Conservation (phyloP, 2,797 vertebrate genomes). For the Oreortyx pictus region DNA sequence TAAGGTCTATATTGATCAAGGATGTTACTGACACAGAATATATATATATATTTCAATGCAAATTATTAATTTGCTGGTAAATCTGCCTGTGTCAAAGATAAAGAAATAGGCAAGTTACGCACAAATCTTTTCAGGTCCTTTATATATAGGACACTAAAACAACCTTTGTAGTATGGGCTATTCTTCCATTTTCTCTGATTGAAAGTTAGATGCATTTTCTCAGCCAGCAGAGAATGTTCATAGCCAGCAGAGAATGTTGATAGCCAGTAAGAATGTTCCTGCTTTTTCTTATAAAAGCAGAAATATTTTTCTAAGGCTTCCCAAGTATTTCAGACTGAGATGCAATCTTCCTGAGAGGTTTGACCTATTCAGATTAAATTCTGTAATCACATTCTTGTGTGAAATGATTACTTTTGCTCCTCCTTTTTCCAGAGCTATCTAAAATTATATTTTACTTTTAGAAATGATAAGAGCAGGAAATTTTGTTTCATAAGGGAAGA, state of each 20-base stretch:
- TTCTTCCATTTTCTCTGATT: slow-evolving; percentile 20
- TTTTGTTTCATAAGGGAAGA: not conserved
- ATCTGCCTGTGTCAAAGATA: slow-evolving; percentile 14
- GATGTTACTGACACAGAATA: not conserved
- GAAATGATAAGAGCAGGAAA: not conserved
- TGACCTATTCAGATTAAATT: not conserved
- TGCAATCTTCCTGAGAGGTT: not conserved
- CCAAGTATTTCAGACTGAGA: not conserved
- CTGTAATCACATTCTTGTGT: not conserved
- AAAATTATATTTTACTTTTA: not conserved
- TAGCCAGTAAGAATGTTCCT: not conserved
- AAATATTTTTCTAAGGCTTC: not conserved
- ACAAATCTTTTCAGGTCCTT: not conserved
- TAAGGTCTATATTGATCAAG: slow-evolving; percentile 26
- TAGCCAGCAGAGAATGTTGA: not conserved
- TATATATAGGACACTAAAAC: not conserved
- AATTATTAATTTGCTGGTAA: slow-evolving; percentile 57
- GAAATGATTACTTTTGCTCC: not conserved
- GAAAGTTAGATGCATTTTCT: slow-evolving; percentile 6
- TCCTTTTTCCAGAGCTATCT: not conserved
- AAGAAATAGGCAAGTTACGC: slow-evolving; percentile 23
- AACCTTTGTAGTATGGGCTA: not conserved
- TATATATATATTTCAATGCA: not conserved
- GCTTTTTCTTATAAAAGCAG: not conserved
- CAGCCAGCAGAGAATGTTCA: not conserved